phyloP scores from a whole-genome alignment of 2,113 vertebrate species.

The Calypte anna region DNA sequence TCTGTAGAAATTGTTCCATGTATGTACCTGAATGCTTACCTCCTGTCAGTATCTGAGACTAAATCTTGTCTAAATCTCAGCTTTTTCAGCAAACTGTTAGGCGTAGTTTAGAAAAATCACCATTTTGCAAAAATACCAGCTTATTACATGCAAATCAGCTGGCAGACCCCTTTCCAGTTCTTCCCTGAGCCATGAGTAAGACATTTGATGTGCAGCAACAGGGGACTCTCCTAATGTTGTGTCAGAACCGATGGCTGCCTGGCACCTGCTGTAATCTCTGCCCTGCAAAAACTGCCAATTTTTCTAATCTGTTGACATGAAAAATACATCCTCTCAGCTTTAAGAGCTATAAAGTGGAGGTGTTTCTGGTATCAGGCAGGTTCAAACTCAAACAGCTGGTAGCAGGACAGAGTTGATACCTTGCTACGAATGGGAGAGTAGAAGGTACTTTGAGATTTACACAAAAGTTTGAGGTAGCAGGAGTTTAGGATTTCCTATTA shows the following conservation, averaged over 20 bases:
- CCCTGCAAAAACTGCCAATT: constrained; percentile 37
- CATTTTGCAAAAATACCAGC: background rate
- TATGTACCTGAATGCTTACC: background rate
- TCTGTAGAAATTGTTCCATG: background rate
- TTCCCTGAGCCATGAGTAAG: background rate
- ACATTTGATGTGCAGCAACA: background rate
- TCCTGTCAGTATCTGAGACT: background rate
- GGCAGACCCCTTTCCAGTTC: background rate
- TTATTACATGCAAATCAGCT: background rate
- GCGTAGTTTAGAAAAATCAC: background rate
- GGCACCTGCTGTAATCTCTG: constrained; percentile 28
- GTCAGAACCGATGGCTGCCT: background rate
- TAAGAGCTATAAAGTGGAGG: background rate
- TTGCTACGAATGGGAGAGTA: too few species aligned
- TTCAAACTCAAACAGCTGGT: background rate
- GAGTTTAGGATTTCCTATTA: too few species aligned
- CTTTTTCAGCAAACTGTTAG: background rate
- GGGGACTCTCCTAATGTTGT: accelerated
- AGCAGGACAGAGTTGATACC: background rate
- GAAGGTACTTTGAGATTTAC: too few species aligned
- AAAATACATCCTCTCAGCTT: constrained; percentile 41
- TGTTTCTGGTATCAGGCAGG: background rate
- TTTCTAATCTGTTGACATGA: background rate
- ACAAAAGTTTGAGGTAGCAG: too few species aligned
- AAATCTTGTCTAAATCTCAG: background rate